Conservation (phyloP, 2,113 vertebrate genomes). For the Oophaga pumilio region DNA sequence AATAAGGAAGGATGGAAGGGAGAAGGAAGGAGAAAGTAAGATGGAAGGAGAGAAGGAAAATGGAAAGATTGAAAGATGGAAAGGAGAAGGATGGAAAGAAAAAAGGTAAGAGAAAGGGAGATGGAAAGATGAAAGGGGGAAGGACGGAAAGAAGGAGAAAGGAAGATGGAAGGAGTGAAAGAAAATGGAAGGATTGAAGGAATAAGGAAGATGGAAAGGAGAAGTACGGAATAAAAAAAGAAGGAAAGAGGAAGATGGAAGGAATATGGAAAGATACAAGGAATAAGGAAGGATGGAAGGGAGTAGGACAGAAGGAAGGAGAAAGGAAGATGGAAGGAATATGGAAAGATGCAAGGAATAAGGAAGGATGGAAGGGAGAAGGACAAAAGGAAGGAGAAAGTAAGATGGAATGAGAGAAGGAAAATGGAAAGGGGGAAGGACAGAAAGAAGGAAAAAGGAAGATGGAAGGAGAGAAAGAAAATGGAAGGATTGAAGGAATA, state of each 20-base stretch:
- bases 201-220: slow-evolving; percentile 32
- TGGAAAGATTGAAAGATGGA: not conserved
- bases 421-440: not conserved
- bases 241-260: no score
- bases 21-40: not conserved
- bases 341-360: not conserved
- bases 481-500: no score
- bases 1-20: not conserved
- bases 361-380: not conserved
- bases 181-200: not conserved
- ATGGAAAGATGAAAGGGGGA: not conserved
- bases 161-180: not conserved
- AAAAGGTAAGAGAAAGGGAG: not conserved
- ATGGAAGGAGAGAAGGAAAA: no score
- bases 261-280: not conserved
- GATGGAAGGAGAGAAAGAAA: not conserved
- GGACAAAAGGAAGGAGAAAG: not conserved
- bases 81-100: not conserved
- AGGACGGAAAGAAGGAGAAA: no score
- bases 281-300: no score
- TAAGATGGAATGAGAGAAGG: not conserved
- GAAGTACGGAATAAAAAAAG: not conserved
- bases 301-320: not conserved
- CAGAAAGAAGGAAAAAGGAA: not conserved
- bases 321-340: not conserved